phyloP scores from a whole-genome alignment of 37 sponge, comb jelly and placozoan genomes.

The Mnemiopsis leidyi region DNA sequence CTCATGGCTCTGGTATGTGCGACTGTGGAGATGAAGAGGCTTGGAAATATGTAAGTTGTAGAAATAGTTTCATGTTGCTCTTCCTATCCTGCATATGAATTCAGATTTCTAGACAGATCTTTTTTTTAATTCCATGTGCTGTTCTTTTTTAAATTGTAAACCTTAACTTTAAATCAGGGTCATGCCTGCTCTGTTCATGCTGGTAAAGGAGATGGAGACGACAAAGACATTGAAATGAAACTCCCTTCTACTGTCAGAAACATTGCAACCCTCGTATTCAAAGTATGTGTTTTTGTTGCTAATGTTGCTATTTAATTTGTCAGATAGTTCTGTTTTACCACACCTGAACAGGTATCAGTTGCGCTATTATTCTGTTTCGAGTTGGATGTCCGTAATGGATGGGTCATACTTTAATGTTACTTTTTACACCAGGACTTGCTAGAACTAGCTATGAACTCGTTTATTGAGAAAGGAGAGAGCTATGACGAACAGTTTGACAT shows the following conservation, averaged over 20 bases:
- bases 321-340: too few species aligned
- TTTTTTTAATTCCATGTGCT: too few species aligned
- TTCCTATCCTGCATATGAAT: too few species aligned
- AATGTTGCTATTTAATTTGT: too few species aligned
- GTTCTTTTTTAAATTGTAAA: too few species aligned
- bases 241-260: neutral
- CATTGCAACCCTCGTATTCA: constrained; percentile 1
- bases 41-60: constrained; percentile 66
- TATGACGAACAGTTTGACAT: neutral
- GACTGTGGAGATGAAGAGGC: constrained; percentile 64
- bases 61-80: too few species aligned
- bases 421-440: neutral
- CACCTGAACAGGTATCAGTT: too few species aligned
- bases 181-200: constrained; percentile 26
- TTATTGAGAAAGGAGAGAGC: neutral
- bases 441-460: neutral
- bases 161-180: neutral
- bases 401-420: too few species aligned
- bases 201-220: neutral
- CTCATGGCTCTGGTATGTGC: constrained; percentile 47
- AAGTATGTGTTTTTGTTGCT: too few species aligned
- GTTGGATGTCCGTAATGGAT: too few species aligned
- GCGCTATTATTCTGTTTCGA: too few species aligned
- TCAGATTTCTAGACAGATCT: too few species aligned
- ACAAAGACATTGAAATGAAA: neutral